Percentiles rank a stretch among this genome's conserved stretches.
These are phyloP conservation scores for Sitobion miscanthi DNA, from an alignment of 1,140 invertebrate species.

Conservation along the genomic window DNA sequence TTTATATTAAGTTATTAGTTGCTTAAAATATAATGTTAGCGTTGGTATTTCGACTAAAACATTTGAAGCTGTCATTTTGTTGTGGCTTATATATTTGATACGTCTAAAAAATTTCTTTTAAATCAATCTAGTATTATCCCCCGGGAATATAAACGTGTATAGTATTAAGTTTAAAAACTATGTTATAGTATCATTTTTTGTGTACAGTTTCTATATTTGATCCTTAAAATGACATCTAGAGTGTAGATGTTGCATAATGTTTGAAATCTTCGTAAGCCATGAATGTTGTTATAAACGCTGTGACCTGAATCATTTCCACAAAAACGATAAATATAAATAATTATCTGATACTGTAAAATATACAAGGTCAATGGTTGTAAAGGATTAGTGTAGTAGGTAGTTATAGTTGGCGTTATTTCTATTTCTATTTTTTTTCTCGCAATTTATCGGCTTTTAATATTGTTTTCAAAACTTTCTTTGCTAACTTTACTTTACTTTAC, in stretches of 20 bases:
- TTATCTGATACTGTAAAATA: not conserved
- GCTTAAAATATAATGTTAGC: not conserved
- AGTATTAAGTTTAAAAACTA: not conserved
- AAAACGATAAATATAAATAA: not conserved
- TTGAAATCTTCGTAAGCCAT: not conserved
- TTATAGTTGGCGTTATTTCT: not conserved
- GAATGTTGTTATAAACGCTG: not conserved
- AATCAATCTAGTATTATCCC: not conserved
- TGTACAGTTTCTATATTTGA: not conserved
- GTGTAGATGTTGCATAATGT: not conserved
- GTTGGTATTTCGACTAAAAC: no score
- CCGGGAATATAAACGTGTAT: not conserved
- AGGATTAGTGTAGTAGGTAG: not conserved
- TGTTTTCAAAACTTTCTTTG: not conserved
- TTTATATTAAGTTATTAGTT: not conserved
- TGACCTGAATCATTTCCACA: not conserved
- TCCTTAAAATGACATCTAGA: not conserved
- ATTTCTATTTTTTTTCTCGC: not conserved
- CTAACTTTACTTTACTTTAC: not conserved
- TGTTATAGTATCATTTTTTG: not conserved
- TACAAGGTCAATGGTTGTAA: not conserved
- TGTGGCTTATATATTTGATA: not conserved
- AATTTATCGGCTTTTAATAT: not conserved
- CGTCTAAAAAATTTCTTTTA: not conserved
- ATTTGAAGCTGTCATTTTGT: not conserved